phyloP scores from a whole-genome alignment of 2,113 vertebrate species.

The Glaucidium brasilianum region DNA sequence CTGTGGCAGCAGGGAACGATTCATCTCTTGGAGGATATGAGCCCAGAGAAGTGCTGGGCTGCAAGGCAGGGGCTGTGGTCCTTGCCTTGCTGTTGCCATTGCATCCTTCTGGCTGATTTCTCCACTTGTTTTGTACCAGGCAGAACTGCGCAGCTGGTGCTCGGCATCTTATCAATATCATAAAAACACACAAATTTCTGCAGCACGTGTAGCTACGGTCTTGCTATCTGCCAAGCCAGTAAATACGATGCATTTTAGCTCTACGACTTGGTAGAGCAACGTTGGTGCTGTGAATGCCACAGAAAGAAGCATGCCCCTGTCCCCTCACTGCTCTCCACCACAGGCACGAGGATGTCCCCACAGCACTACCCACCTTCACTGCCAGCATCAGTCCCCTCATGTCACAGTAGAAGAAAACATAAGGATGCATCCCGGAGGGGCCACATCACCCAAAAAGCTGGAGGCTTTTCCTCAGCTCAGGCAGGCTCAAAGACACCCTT shows the following conservation, averaged over 20 bases:
- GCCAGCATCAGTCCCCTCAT: neutral
- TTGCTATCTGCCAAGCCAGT: neutral
- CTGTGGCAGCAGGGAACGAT: neutral
- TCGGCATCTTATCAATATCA: neutral
- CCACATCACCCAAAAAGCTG: neutral
- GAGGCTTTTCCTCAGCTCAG: neutral
- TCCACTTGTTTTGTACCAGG: neutral
- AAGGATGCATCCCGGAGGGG: neutral
- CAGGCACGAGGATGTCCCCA: neutral
- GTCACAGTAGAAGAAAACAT: neutral
- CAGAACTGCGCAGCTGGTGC: neutral
- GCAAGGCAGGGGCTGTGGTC: neutral
- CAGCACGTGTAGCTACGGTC: accelerated
- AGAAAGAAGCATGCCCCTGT: accelerated
- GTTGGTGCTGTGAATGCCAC: neutral
- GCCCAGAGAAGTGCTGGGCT: neutral
- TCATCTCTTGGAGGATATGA: accelerated
- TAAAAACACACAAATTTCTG: neutral
- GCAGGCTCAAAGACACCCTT: neutral
- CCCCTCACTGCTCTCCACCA: accelerated
- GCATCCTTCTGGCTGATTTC: neutral
- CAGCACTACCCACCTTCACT: neutral
- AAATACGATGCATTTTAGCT: neutral
- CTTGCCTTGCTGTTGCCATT: neutral
- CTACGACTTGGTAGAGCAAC: neutral